Evolutionary conservation across 2,797 vertebrate species (phyloP).

Genomic region (Crossoptilon crossoptilon): DNA sequence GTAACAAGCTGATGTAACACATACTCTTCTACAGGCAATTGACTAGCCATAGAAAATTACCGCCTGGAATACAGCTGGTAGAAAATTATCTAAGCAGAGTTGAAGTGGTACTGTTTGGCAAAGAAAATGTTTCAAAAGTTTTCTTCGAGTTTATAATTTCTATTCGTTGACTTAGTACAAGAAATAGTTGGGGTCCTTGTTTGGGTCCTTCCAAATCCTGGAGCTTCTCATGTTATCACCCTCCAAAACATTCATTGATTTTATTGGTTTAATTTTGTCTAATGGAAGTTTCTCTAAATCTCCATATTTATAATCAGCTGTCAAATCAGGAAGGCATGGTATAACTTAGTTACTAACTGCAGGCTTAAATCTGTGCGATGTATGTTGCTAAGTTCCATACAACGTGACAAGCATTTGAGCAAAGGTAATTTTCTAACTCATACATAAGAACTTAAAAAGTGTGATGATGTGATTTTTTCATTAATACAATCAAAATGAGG

Average conservation of each 20-base stretch:
- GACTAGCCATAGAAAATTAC: background rate
- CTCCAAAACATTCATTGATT: background rate
- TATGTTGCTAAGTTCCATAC: fast-evolving
- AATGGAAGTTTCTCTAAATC: background rate
- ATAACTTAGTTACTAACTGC: background rate
- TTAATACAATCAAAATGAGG: background rate
- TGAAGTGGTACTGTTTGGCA: background rate
- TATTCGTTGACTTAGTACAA: background rate
- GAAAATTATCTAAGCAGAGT: background rate
- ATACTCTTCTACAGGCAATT: background rate
- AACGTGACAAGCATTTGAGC: background rate
- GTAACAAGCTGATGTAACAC: background rate
- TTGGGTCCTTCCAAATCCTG: background rate
- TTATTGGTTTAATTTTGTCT: background rate
- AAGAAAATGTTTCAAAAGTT: background rate
- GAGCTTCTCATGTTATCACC: background rate
- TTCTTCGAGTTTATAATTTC: background rate
- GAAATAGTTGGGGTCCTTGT: background rate
- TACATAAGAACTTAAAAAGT: background rate
- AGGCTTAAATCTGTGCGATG: background rate
- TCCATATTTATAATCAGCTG: background rate
- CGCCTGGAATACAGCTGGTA: background rate
- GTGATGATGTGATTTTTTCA: background rate
- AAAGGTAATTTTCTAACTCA: background rate
- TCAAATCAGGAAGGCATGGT: background rate